A percentile compares a stretch with the other conserved stretches of the same genome.
Evolutionary conservation across 1,140 invertebrate species (phyloP).

Genomic region (Nebria ingens): DNA sequence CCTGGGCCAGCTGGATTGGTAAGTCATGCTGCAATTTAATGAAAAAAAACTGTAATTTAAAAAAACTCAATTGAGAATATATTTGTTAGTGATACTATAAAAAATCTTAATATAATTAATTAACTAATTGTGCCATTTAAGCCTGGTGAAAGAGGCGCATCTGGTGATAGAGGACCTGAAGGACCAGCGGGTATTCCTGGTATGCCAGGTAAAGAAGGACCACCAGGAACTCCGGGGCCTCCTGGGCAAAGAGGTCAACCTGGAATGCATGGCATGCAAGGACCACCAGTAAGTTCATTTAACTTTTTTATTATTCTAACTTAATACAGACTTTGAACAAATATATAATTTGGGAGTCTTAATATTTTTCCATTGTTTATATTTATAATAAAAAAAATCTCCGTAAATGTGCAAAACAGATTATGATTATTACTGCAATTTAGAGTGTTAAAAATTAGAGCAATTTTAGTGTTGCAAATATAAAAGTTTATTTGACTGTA

Average conservation of each 20-base stretch:
- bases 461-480: too few species aligned
- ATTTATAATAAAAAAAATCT: too few species aligned
- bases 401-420: too few species aligned
- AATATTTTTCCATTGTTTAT: too few species aligned
- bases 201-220: slow-evolving; percentile 33
- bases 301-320: neutral
- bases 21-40: slow-evolving; percentile 14
- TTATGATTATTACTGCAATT: too few species aligned
- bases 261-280: slow-evolving; percentile 36
- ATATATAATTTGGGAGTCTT: too few species aligned
- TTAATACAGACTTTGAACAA: too few species aligned
- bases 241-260: slow-evolving; percentile 33
- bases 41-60: too few species aligned
- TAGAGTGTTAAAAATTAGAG: too few species aligned
- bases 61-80: neutral
- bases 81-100: neutral
- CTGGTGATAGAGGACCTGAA: slow-evolving; percentile 27
- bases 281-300: slow-evolving; percentile 30
- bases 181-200: slow-evolving; percentile 34
- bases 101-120: slow-evolving; percentile 14
- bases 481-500: too few species aligned
- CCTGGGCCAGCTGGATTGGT: slow-evolving; percentile 30
- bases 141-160: slow-evolving; percentile 28
- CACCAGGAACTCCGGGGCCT: slow-evolving; percentile 27
- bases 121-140: too few species aligned